Percentiles rank a stretch among this genome's conserved stretches.
phyloP scores from a whole-genome alignment of 2,113 vertebrate genomes.

The Stegostoma tigrinum region DNA sequence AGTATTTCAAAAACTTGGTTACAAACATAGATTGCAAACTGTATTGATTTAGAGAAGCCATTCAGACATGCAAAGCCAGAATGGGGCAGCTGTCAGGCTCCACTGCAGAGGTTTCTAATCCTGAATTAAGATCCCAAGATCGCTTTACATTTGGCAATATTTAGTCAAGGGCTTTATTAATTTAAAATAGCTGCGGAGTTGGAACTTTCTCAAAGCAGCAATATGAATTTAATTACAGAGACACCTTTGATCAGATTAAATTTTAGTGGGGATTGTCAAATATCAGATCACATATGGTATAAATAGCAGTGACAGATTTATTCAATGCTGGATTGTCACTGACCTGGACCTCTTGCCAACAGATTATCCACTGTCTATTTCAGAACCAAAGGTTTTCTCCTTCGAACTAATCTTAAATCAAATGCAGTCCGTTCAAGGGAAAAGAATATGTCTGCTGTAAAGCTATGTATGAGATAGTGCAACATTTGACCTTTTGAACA shows the following conservation, averaged over 20 bases:
- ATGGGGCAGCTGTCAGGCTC: constrained; percentile 26
- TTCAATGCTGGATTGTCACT: not conserved
- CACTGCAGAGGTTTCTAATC: not conserved
- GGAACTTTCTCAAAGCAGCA: constrained; percentile 33
- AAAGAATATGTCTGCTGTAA: not conserved
- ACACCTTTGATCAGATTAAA: constrained; percentile 38
- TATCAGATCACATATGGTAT: constrained; percentile 31
- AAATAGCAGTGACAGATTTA: constrained; percentile 28
- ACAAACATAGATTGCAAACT: constrained; percentile 3
- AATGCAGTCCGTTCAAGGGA: not conserved
- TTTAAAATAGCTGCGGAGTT: constrained; percentile 30
- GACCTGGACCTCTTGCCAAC: not conserved
- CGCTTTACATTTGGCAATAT: constrained; percentile 35
- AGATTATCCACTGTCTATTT: constrained; percentile 29
- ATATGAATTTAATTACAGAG: constrained; percentile 40
- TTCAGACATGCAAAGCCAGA: not conserved
- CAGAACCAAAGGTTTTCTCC: constrained; percentile 24
- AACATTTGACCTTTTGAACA: constrained; percentile 14
- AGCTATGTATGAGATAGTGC: not conserved
- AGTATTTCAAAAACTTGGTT: not conserved
- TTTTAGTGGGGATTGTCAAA: constrained; percentile 10
- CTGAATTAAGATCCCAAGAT: constrained; percentile 28
- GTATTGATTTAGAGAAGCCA: not conserved
- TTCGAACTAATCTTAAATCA: constrained; percentile 23
- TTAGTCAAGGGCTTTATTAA: constrained; percentile 31